Base-by-base conservation (phyloP, 2,113 vertebrate genomes). In the Platichthys stellatus region DNA sequence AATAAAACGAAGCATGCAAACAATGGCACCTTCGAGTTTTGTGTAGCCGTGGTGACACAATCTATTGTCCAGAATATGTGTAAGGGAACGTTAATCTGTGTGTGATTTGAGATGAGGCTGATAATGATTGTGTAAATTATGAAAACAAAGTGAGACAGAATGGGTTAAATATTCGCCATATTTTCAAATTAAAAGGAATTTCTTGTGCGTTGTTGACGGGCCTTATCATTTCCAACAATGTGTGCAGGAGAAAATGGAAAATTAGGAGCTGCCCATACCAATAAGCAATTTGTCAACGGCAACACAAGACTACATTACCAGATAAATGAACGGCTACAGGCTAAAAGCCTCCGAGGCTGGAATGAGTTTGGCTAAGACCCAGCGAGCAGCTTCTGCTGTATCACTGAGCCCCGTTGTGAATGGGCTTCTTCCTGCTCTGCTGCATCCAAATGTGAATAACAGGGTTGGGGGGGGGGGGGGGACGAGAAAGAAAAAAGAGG, bases 351-450 rank as follows among this genome's bases (percentile, higher is more conserved):
- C 0, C 11, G 54, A 80, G 66, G 74, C 38, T 77, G 54, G 61
- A 72, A 88, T 85, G 86, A 83, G 83, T 80, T 83, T 86, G 86
- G 86, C 84, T 13, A 24, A 56, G 72, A 72, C 68, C 79, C 83
- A 88, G 79, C 7, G 3, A 76, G 68, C 3, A 2, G 53, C 69
- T 66, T 54, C 81, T 26, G 62, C 72, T 63, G 60, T 49, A 73
- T 80, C 81, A 72, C 72, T 5, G 67, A 57, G 67, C 40, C 59
- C 57, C 3, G 9, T 1, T 13, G 38, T 74, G 60, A 84, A 77
- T 40, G 78, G 81, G 54, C 63, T 72, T 17, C 0, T 66, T 83
- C 57, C 64, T 76, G 82, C 77, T 81, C 58, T 14, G 11, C 57
- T 81, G 82, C 68, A 74, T 79, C 47, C 6, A 2, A 47, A 88